Conservation (phyloP, 2,113 vertebrate genomes). For the Rhizomys pruinosus region DNA sequence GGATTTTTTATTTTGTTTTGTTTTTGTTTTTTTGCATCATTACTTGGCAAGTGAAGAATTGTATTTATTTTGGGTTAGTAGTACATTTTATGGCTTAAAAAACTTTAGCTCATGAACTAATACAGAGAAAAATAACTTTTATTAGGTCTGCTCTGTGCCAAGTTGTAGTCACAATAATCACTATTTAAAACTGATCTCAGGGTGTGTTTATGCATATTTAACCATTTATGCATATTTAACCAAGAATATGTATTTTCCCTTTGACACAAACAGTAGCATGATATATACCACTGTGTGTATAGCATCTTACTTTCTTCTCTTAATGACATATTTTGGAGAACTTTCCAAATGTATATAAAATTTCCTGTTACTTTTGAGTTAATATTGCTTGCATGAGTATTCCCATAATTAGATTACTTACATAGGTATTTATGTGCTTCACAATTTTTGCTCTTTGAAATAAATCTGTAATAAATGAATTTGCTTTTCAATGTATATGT, state of each 20-base stretch:
- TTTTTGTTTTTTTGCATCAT: not conserved
- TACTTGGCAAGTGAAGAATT: not conserved
- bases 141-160: not conserved
- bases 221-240: not conserved
- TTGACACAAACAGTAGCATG: not conserved
- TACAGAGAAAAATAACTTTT: slow-evolving; percentile 9
- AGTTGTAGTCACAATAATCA: not conserved
- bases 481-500: not conserved
- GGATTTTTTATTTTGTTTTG: no score
- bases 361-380: not conserved
- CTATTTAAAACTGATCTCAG: not conserved
- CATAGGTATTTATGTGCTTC: not conserved
- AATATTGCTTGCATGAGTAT: not conserved
- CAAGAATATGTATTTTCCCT: not conserved
- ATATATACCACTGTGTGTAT: not conserved
- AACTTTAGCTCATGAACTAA: not conserved
- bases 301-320: slow-evolving; percentile 21
- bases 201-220: not conserved
- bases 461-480: not conserved
- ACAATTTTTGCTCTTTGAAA: slow-evolving; percentile 21
- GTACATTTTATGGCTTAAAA: slow-evolving; percentile 26
- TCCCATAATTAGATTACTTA: not conserved
- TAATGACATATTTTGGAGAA: slow-evolving; percentile 48
- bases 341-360: not conserved
- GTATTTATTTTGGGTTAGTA: not conserved